Evolutionary conservation across 2,113 vertebrate species (phyloP).

Genomic region (Oncorhynchus keta): DNA sequence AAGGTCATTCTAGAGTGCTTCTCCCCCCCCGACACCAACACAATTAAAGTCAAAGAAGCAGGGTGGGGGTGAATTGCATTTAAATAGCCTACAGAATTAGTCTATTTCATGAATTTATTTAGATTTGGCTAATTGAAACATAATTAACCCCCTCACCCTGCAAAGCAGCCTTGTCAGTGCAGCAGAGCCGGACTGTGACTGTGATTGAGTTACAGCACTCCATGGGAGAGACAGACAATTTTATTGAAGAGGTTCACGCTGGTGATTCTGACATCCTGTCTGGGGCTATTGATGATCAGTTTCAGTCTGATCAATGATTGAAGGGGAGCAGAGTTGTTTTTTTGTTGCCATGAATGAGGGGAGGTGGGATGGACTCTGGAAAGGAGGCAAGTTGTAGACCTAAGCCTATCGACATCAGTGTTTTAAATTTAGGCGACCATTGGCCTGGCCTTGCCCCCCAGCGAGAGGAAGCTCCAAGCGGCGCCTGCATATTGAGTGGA

Average conservation of each 20-base stretch:
- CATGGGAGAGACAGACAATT: slow-evolving; percentile 8
- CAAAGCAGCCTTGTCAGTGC: too few relatives aligned
- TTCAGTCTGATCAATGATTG: slow-evolving; percentile 49
- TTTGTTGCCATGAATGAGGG: not conserved
- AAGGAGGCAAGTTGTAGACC: too few relatives aligned
- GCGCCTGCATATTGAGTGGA: not conserved
- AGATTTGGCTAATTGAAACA: too few relatives aligned
- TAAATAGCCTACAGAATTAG: too few relatives aligned
- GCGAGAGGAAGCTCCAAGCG: not conserved
- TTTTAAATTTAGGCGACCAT: too few relatives aligned
- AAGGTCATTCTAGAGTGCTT: slow-evolving; percentile 29
- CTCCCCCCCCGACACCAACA: not conserved
- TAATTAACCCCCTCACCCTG: too few relatives aligned
- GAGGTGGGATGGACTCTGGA: not conserved
- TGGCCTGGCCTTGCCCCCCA: slow-evolving; percentile 1
- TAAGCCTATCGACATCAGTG: too few relatives aligned
- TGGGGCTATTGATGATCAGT: slow-evolving; percentile 49
- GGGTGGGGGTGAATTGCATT: too few relatives aligned
- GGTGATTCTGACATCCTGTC: slow-evolving; percentile 48
- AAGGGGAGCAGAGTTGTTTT: not conserved
- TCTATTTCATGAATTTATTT: too few relatives aligned
- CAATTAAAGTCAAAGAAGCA: too few relatives aligned
- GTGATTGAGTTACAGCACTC: slow-evolving; percentile 38
- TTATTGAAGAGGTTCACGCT: slow-evolving; percentile 19
- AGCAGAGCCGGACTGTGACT: not conserved